Conservation (phyloP, 2,113 vertebrate genomes). For the Pollachius pollachius region DNA sequence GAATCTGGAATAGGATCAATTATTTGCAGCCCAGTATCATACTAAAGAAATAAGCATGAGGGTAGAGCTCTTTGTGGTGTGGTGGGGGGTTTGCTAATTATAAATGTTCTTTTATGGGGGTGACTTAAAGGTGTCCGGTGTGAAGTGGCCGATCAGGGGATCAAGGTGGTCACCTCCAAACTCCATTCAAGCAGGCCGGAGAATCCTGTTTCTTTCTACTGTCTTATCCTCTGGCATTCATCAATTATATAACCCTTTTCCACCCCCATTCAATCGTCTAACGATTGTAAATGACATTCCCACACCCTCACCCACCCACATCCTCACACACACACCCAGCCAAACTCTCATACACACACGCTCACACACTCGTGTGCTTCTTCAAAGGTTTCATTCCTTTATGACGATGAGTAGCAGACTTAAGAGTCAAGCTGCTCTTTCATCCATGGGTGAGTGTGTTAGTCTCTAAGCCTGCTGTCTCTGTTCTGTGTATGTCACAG, state of each 20-base stretch:
- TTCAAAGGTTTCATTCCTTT: constrained; percentile 48
- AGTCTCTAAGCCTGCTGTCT: neutral
- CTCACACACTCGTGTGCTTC: constrained; percentile 10
- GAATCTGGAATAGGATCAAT: too few relatives aligned
- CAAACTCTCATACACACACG: too few relatives aligned
- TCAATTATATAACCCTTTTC: constrained; percentile 30
- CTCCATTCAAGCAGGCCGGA: constrained; percentile 39
- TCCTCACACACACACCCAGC: too few relatives aligned
- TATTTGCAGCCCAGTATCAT: too few relatives aligned
- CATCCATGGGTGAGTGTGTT: neutral
- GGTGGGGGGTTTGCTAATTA: too few relatives aligned
- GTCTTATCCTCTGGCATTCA: constrained; percentile 34
- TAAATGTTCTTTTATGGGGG: too few relatives aligned
- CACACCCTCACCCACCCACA: constrained; percentile 2
- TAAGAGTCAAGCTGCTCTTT: neutral
- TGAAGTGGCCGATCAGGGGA: constrained; percentile 16
- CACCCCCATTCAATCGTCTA: constrained; percentile 40
- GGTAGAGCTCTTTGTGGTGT: too few relatives aligned
- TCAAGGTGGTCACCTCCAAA: constrained; percentile 34
- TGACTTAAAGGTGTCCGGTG: too few relatives aligned
- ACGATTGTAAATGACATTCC: constrained; percentile 42
- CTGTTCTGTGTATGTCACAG: neutral
- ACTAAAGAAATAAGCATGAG: too few relatives aligned
- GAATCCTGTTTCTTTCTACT: constrained; percentile 20
- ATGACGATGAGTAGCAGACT: constrained; percentile 28